Evolutionary conservation across 2,888 invertebrate genomes (phyloP).

Genomic region (Fragum fragum): DNA sequence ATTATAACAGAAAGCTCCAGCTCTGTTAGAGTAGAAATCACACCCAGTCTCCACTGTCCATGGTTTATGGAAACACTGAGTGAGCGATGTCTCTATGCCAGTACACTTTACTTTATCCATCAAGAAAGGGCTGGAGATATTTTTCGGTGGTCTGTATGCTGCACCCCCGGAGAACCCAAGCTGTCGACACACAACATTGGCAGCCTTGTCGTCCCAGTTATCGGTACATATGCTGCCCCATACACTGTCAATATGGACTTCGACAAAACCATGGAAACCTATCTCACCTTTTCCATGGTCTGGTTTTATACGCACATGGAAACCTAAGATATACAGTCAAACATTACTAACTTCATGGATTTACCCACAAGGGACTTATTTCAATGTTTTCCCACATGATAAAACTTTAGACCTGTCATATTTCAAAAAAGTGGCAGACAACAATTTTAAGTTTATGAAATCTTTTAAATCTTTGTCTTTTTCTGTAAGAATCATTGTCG

Average conservation of each 20-base stretch:
- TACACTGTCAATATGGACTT: constrained; percentile 90
- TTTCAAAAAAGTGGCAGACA: too few species aligned
- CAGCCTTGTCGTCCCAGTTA: constrained; percentile 90
- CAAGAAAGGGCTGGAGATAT: constrained; percentile 88
- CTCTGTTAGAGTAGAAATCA: constrained; percentile 71
- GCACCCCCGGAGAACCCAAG: constrained; percentile 73
- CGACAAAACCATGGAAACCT: constrained; percentile 86
- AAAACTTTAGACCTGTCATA: too few species aligned
- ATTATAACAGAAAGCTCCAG: constrained; percentile 82
- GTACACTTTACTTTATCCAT: constrained; percentile 86
- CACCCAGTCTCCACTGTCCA: constrained; percentile 70
- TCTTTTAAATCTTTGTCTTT: too few species aligned
- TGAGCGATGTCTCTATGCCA: constrained; percentile 68
- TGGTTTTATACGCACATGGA: constrained; percentile 66
- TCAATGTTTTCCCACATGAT: too few species aligned
- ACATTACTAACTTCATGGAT: not conserved
- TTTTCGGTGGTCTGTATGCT: constrained; percentile 71
- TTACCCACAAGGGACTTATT: too few species aligned
- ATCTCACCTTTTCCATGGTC: constrained; percentile 60
- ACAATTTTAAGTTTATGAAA: too few species aligned
- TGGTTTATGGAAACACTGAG: constrained; percentile 61
- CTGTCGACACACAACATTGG: constrained; percentile 87
- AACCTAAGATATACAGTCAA: constrained; percentile 50
- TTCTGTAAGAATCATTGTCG: too few species aligned
- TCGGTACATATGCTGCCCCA: constrained; percentile 93